Evolutionary conservation across 2,113 vertebrate species (phyloP).

Genomic region (Misgurnus mizolepis): DNA sequence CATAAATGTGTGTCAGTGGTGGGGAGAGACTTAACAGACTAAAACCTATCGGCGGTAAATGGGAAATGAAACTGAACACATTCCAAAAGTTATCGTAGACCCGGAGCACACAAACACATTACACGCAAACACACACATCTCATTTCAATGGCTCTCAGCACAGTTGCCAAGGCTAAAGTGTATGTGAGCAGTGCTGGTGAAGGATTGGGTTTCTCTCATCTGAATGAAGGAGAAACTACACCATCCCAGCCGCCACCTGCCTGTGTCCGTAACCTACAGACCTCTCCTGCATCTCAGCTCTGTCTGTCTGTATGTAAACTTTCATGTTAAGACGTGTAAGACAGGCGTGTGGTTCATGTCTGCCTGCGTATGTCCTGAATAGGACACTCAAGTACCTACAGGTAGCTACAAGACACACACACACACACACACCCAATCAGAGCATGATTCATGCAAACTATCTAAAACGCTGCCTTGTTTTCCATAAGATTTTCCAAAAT

Average conservation of each 20-base stretch:
- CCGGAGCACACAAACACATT: background rate
- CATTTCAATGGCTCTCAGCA: conserved; percentile 7
- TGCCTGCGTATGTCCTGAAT: conserved; percentile 59
- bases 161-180: conserved; percentile 6
- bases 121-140: conserved; percentile 4
- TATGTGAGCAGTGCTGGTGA: background rate
- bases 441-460: background rate
- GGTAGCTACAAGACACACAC: conserved; percentile 46
- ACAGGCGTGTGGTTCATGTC: conserved; percentile 35
- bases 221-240: conserved; percentile 26
- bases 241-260: conserved; percentile 50
- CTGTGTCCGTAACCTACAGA: conserved; percentile 55
- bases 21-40: no score
- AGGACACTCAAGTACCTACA: conserved; percentile 60
- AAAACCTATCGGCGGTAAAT: no score
- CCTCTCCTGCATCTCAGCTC: conserved; percentile 47
- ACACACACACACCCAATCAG: background rate
- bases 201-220: conserved; percentile 36
- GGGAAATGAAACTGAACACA: no score
- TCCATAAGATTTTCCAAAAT: background rate
- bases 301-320: background rate
- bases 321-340: conserved; percentile 1
- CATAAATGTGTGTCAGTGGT: no score
- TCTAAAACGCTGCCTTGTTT: background rate
- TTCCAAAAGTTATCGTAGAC: no score